phyloP scores from a whole-genome alignment of 2,797 vertebrate species.

The Cossypha caffra region DNA sequence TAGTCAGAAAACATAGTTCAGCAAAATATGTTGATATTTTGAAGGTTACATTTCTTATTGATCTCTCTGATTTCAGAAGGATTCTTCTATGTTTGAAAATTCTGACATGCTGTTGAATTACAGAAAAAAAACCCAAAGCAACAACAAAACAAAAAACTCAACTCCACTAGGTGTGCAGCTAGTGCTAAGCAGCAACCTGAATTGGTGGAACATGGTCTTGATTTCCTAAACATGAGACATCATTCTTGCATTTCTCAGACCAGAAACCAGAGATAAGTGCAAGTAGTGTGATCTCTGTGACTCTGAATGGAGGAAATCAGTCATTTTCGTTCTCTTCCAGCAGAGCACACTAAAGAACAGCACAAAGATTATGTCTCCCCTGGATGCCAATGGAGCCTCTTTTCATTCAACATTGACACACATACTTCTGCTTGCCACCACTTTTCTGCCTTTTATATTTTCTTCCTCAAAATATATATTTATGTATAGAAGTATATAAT shows the following conservation, averaged over 20 bases:
- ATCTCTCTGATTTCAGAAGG: neutral
- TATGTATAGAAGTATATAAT: neutral
- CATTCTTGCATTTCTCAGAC: neutral
- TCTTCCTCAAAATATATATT: neutral
- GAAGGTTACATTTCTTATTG: neutral
- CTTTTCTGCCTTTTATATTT: neutral
- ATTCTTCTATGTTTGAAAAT: neutral
- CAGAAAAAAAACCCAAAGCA: neutral
- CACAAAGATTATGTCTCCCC: fast-evolving
- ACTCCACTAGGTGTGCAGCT: neutral
- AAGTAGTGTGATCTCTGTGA: neutral
- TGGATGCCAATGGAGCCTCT: neutral
- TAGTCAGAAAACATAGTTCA: neutral
- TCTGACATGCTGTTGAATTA: neutral
- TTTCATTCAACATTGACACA: neutral
- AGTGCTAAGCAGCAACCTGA: neutral
- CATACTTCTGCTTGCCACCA: neutral
- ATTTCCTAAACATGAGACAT: neutral
- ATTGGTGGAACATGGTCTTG: neutral
- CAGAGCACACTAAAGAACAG: neutral
- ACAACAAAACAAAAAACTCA: neutral
- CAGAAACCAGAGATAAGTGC: neutral
- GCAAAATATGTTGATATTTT: neutral
- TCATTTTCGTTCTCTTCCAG: neutral
- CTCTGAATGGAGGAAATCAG: neutral